These are phyloP conservation scores for Ennomos quercinarius DNA, from an alignment of 2,888 invertebrate species.

Conservation along the genomic window DNA sequence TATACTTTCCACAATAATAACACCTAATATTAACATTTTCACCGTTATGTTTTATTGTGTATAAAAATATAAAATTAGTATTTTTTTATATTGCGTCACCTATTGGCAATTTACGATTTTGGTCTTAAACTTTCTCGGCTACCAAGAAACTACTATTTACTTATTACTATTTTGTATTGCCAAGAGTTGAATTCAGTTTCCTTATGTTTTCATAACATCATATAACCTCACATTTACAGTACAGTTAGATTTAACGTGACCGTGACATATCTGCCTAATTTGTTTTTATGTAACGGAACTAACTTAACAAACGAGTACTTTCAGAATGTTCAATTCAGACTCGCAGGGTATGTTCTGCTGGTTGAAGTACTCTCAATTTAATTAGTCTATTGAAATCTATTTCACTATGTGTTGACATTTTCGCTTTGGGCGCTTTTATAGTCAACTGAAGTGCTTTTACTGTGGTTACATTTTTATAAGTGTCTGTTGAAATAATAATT, in stretches of 20 bases:
- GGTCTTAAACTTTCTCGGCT: too few species aligned
- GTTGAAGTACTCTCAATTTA: slow-evolving; percentile 53
- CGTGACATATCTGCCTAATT: slow-evolving; percentile 9
- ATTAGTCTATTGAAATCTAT: slow-evolving; percentile 49
- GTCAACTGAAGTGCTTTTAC: slow-evolving; percentile 51
- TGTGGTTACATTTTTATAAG: slow-evolving; percentile 40
- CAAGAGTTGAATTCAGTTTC: neutral
- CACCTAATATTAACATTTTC: too few species aligned
- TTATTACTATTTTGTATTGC: too few species aligned
- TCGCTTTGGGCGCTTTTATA: slow-evolving; percentile 43
- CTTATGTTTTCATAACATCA: slow-evolving; percentile 9
- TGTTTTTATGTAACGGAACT: slow-evolving; percentile 26
- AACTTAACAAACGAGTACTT: slow-evolving; percentile 27
- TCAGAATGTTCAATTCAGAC: slow-evolving; percentile 18
- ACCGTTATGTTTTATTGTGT: too few species aligned
- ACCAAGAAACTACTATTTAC: too few species aligned
- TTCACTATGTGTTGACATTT: slow-evolving; percentile 36
- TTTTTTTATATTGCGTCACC: too few species aligned
- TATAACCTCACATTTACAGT: slow-evolving; percentile 12
- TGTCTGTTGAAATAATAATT: slow-evolving; percentile 24
- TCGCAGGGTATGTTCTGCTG: slow-evolving; percentile 42
- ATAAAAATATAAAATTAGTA: too few species aligned
- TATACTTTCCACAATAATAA: neutral
- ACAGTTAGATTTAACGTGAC: slow-evolving; percentile 13
- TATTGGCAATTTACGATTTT: neutral